phyloP scores from a whole-genome alignment of 2,797 vertebrate genomes.

The Oreonectes daqikongensis region DNA sequence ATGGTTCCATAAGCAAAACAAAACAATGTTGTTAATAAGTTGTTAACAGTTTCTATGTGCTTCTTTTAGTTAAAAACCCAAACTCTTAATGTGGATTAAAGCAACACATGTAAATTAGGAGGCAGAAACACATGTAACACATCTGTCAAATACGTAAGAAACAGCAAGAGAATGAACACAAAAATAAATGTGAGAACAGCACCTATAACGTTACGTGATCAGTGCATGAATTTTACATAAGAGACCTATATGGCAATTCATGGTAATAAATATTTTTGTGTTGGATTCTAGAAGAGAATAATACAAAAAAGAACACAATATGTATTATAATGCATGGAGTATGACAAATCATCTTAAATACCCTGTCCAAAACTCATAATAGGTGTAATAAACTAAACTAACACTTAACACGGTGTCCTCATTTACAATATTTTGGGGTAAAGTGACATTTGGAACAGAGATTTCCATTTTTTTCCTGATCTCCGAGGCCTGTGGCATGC shows the following conservation, averaged over 20 bases:
- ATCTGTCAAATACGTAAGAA: not conserved
- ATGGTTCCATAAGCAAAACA: not conserved
- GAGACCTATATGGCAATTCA: not conserved
- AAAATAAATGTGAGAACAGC: slow-evolving; percentile 2
- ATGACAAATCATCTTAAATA: not conserved
- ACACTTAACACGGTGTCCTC: not conserved
- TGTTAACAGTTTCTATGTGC: slow-evolving; percentile 8
- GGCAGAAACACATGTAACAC: not conserved
- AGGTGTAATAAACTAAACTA: not conserved
- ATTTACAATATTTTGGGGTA: not conserved
- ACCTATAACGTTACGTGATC: not conserved
- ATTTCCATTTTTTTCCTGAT: not conserved
- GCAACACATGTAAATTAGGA: slow-evolving; percentile 17
- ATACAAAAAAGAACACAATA: slow-evolving; percentile 6
- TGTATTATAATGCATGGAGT: not conserved
- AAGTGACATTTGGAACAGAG: not conserved
- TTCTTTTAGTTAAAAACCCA: slow-evolving; percentile 22
- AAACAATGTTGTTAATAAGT: not conserved
- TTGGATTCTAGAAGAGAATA: not conserved
- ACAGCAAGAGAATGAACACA: not conserved
- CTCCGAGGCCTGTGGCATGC: slow-evolving; percentile 24
- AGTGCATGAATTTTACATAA: slow-evolving; percentile 4
- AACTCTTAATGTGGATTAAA: slow-evolving; percentile 19
- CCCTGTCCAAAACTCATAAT: not conserved
- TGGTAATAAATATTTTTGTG: not conserved